Evolutionary conservation across 2,113 vertebrate species (phyloP).

Genomic region (Rhodinocichla rosea): DNA sequence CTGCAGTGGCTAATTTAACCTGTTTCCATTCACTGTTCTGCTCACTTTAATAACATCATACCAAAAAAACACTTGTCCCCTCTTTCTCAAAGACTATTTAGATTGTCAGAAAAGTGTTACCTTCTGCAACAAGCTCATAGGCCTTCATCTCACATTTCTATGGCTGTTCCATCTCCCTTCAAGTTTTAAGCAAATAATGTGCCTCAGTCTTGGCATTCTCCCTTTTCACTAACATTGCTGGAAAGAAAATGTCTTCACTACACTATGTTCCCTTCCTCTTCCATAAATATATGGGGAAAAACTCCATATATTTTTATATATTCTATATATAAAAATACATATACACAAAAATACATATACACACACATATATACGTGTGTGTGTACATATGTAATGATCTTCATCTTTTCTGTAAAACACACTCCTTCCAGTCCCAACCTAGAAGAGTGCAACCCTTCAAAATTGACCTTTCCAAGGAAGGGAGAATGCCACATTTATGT

Average conservation of each 20-base stretch:
- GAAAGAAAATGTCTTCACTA: neutral
- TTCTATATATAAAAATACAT: neutral
- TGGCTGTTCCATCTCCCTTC: neutral
- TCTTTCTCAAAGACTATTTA: neutral
- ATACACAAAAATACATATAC: too few species aligned
- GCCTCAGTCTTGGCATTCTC: neutral
- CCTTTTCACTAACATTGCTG: neutral
- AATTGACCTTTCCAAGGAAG: neutral
- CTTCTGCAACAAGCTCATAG: neutral
- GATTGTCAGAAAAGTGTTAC: neutral
- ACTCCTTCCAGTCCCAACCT: neutral
- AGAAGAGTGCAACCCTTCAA: neutral
- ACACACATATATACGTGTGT: rapidly evolving
- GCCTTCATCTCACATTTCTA: neutral
- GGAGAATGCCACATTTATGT: neutral
- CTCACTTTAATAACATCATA: neutral
- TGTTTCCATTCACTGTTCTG: neutral
- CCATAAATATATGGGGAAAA: neutral
- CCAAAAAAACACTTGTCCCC: neutral
- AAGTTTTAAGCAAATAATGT: neutral
- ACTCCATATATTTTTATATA: neutral
- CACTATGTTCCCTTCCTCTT: neutral
- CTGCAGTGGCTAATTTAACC: neutral
- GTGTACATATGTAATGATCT: neutral
- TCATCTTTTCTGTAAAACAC: neutral